Conservation (phyloP, 2,113 vertebrate species). For the Misgurnus mizolepis region DNA sequence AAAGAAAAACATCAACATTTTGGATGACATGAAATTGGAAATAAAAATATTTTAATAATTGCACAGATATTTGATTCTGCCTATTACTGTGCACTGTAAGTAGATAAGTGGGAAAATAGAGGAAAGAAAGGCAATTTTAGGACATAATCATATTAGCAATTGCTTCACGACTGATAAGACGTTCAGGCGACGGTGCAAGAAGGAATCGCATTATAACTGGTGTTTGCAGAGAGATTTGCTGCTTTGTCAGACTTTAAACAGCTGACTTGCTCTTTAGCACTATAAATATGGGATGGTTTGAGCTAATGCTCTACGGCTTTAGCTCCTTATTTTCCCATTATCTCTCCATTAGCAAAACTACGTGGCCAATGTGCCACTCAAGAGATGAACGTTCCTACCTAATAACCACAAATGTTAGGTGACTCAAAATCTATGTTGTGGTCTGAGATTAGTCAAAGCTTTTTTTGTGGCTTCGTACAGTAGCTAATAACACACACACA, state of each 20-base stretch:
- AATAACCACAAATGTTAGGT: constrained; percentile 34
- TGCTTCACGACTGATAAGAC: constrained; percentile 13
- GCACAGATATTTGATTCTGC: background rate
- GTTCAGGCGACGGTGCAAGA: constrained; percentile 30
- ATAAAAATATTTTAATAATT: background rate
- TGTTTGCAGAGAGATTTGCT: constrained; percentile 22
- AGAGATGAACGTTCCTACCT: constrained; percentile 14
- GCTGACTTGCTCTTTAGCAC: constrained; percentile 1
- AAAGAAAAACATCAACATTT: no score
- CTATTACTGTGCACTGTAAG: background rate
- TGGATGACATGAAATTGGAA: no score
- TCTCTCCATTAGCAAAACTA: constrained; percentile 66
- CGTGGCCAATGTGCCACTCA: constrained; percentile 49
- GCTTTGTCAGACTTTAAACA: constrained; percentile 24
- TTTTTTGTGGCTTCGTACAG: background rate
- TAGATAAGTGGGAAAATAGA: background rate
- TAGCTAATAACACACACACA: constrained; percentile 2
- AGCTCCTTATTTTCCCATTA: constrained; percentile 68
- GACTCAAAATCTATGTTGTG: constrained; percentile 22
- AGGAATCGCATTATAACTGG: constrained; percentile 36
- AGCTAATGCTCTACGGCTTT: constrained; percentile 30
- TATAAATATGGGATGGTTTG: constrained; percentile 40
- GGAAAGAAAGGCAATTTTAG: background rate
- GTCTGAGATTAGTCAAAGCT: constrained; percentile 24
- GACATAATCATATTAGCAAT: constrained; percentile 21